phyloP scores from a whole-genome alignment of 23 tunicate genomes.

The Halocynthia aurantium region DNA sequence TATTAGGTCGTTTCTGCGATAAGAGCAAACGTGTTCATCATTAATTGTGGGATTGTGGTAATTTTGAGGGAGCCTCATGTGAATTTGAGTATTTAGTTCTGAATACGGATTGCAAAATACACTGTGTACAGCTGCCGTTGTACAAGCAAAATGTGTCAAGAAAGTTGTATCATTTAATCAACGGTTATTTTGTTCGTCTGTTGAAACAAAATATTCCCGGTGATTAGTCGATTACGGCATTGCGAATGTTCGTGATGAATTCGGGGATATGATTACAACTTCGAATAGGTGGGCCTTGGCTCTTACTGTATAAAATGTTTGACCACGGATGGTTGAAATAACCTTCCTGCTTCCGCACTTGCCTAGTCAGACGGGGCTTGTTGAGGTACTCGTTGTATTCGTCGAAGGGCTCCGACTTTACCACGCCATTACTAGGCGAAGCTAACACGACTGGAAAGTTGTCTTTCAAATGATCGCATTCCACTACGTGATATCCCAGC shows the following conservation, averaged over 20 bases:
- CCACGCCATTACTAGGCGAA: constrained; percentile 51
- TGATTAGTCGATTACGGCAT: constrained; percentile 24
- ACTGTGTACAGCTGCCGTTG: too few relatives aligned
- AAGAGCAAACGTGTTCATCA: too few relatives aligned
- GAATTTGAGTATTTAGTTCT: too few relatives aligned
- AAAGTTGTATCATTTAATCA: too few relatives aligned
- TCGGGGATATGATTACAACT: constrained; percentile 14
- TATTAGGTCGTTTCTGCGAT: too few relatives aligned
- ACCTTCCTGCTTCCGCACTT: constrained; percentile 33
- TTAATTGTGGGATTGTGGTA: too few relatives aligned
- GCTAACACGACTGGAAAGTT: constrained; percentile 80
- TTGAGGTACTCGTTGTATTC: constrained; percentile 61
- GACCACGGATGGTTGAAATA: constrained; percentile 1
- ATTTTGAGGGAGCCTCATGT: too few relatives aligned
- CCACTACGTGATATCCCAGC: constrained; percentile 82
- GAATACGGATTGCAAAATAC: too few relatives aligned
- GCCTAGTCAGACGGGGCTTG: constrained; percentile 53
- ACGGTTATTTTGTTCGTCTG: too few relatives aligned
- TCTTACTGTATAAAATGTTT: constrained; percentile 9
- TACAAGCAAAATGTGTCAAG: too few relatives aligned
- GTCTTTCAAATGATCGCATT: constrained; percentile 48
- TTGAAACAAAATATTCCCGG: too few relatives aligned
- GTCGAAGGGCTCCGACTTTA: constrained; percentile 47
- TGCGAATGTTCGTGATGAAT: constrained; percentile 18
- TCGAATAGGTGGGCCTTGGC: constrained; percentile 58